Evolutionary conservation across 2,113 vertebrate species (phyloP), one percentile per base, ranked within the genome.

Genomic region (Cichladusa arquata): DNA sequence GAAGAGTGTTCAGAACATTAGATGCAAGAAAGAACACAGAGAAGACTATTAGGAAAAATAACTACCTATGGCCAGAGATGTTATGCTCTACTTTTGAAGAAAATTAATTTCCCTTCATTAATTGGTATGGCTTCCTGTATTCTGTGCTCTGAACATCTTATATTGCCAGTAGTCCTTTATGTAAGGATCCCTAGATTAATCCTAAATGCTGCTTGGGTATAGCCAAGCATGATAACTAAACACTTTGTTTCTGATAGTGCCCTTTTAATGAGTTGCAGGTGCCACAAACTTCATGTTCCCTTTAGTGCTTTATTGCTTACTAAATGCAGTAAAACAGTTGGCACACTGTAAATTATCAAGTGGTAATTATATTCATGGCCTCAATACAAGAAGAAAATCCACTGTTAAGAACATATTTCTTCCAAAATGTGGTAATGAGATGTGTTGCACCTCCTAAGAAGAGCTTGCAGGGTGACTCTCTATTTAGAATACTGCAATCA

Each of bases 331-430:
- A 97, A 97, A 98, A 91, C 92, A 97, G 90, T 95, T 97, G 95
- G 81, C 95, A 97, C 78, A 60, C 91, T 94, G 97, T 97, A 98
- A 97, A 97, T 97, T 97, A 97, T 96, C 95, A 97, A 97, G 97
- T 95, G 97, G 92, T 97, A 97, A 98, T 98, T 97, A 96, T 96
- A 97, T 96, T 97, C 93, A 96, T 97, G 90, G 93, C 94, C 97
- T 97, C 83, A 71, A 97, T 97, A 97, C 93, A 96, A 93, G 93
- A 97, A 97, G 95, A 97, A 97, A 97, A 97, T 96, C 93, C 94
- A 97, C 90, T 89, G 94, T 96, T 96, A 97, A 92, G 96, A 93
- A 95, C 91, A 78, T 97, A 95, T 96, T 97, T 97, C 80, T 96
- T 94, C 91, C 93, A 83, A 97, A 97, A 95, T 89, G 93, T 97